phyloP scores from a whole-genome alignment of 92 coral and sea anemone genomes.

The Epizoanthus stellaris region DNA sequence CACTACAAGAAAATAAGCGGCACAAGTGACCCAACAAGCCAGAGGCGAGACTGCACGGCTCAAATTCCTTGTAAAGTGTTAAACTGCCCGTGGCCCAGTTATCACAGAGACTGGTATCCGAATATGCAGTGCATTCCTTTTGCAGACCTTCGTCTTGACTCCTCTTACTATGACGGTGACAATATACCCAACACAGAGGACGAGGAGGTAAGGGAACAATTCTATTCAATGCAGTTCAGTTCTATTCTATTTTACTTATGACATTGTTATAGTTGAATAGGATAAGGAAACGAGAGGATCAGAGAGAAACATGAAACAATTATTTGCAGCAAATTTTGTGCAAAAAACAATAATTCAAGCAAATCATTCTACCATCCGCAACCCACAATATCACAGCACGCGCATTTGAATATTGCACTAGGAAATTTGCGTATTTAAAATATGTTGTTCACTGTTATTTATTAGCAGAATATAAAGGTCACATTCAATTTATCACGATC shows the following conservation, averaged over 20 bases:
- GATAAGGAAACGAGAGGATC: too few species aligned
- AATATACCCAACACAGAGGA: background rate
- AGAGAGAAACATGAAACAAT: too few species aligned
- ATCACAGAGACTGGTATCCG: background rate
- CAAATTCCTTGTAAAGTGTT: constrained; percentile 54
- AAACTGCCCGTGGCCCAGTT: constrained; percentile 66
- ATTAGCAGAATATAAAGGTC: background rate
- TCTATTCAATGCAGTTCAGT: too few species aligned
- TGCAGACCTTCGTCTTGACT: constrained; percentile 23
- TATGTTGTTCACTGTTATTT: too few species aligned
- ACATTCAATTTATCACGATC: background rate
- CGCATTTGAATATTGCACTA: too few species aligned
- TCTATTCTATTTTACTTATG: too few species aligned
- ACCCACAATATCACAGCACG: background rate
- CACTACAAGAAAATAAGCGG: constrained; percentile 38
- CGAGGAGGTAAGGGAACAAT: constrained; percentile 40
- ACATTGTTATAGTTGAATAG: too few species aligned
- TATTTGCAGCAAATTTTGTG: too few species aligned
- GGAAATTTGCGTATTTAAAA: too few species aligned
- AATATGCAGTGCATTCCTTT: constrained; percentile 33
- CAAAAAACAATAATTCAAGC: too few species aligned
- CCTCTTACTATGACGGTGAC: constrained; percentile 4
- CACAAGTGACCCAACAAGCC: constrained; percentile 42
- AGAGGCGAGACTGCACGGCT: constrained; percentile 47
- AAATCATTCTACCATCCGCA: background rate